Evolutionary conservation across 53 echinoderm and acorn worm species (phyloP).

Genomic region (Holothuria scabra): DNA sequence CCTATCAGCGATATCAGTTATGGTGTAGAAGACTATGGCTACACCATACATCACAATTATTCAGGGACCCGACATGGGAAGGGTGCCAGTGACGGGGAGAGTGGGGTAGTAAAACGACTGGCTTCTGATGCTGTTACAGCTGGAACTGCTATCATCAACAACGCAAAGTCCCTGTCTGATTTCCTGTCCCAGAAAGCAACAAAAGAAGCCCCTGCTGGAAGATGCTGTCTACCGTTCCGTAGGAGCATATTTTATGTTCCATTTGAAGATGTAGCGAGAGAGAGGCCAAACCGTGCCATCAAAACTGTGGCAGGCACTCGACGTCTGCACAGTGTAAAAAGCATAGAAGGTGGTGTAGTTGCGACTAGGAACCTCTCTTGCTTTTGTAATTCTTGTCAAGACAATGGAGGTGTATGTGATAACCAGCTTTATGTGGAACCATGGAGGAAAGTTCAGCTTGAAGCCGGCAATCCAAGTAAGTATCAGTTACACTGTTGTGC

Average conservation of each 20-base stretch:
- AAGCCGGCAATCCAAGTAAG: no score
- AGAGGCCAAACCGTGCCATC: constrained; percentile 45
- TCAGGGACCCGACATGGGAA: constrained; percentile 73
- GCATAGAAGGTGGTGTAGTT: constrained; percentile 49
- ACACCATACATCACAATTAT: constrained; percentile 45
- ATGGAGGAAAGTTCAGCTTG: constrained; percentile 1
- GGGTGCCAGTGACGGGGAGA: constrained; percentile 81
- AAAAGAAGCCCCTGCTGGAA: constrained; percentile 46
- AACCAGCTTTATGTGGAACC: constrained; percentile 3
- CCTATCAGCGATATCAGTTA: constrained; percentile 63
- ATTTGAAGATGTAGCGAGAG: constrained; percentile 26
- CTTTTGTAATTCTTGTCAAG: constrained; percentile 52
- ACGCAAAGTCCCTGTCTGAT: constrained; percentile 41
- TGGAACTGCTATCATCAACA: constrained; percentile 55
- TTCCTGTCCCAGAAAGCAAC: constrained; percentile 38
- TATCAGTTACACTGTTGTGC: no score
- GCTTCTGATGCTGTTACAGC: constrained; percentile 61
- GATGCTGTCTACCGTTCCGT: constrained; percentile 58
- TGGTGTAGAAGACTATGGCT: constrained; percentile 40
- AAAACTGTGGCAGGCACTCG: constrained; percentile 57
- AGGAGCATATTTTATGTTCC: constrained; percentile 52
- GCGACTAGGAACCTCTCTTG: constrained; percentile 58
- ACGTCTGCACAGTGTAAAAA: constrained; percentile 60
- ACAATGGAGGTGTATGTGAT: neutral
- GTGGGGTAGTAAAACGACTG: constrained; percentile 61